Evolutionary conservation across 2,797 vertebrate genomes (phyloP).

Genomic region (Rallus crepitans): DNA sequence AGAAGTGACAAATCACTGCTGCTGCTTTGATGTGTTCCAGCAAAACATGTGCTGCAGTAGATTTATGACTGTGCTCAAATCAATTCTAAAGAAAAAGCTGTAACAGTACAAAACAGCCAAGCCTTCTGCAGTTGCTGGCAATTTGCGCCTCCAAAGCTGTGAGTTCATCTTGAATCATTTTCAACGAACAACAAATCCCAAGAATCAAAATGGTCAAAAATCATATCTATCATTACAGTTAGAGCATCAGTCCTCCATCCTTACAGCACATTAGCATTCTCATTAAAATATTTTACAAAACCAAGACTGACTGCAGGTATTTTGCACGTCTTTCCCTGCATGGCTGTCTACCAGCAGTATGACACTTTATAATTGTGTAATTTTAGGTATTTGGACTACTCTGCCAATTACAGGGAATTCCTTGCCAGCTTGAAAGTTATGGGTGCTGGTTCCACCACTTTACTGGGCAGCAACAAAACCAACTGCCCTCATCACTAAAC

Average conservation of each 20-base stretch:
- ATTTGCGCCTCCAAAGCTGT: constrained; percentile 4
- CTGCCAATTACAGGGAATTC: background rate
- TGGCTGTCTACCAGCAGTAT: background rate
- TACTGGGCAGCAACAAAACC: background rate
- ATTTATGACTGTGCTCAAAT: background rate
- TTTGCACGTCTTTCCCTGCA: background rate
- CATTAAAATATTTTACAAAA: background rate
- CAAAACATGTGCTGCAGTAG: background rate
- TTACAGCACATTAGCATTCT: background rate
- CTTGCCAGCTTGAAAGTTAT: background rate
- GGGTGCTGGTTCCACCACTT: background rate
- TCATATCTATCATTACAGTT: background rate
- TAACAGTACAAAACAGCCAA: background rate
- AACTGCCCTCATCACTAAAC: background rate
- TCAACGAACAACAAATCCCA: background rate
- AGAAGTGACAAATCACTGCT: background rate
- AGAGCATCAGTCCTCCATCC: background rate
- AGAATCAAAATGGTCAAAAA: background rate
- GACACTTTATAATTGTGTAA: background rate
- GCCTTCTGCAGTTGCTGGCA: background rate
- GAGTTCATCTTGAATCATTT: background rate
- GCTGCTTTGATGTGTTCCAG: background rate
- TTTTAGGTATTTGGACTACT: background rate
- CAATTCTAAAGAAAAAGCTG: background rate
- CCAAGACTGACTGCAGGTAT: background rate